Evolutionary conservation across 1,140 invertebrate genomes (phyloP).

Genomic region (Copidosoma floridanum): DNA sequence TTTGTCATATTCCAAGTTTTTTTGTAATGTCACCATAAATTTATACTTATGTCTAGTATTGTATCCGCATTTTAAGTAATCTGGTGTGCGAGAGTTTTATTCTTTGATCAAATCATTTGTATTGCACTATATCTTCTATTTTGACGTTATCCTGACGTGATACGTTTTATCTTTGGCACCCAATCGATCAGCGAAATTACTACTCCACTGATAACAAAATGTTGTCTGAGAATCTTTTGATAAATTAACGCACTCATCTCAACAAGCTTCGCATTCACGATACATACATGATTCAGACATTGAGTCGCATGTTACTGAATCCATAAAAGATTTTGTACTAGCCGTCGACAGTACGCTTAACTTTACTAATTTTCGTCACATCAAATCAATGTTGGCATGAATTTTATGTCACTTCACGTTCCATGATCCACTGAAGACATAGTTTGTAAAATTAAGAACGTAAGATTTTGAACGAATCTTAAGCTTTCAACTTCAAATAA

Average conservation of each 20-base stretch:
- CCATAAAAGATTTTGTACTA: conserved; percentile 23
- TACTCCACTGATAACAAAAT: conserved; percentile 21
- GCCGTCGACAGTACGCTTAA: conserved; percentile 15
- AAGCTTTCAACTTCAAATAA: conserved; percentile 18
- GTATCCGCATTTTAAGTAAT: conserved; percentile 32
- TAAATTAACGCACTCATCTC: conserved; percentile 8
- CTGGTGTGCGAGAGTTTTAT: conserved; percentile 9
- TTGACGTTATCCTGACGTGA: conserved; percentile 17
- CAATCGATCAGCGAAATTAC: neutral
- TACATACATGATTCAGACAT: conserved; percentile 23
- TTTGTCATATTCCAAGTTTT: conserved; percentile 37
- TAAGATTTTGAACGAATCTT: conserved; percentile 11
- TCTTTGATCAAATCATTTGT: conserved; percentile 11
- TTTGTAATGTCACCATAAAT: conserved; percentile 32
- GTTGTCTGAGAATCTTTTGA: conserved; percentile 3
- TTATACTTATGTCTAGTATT: conserved; percentile 39
- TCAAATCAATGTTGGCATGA: conserved; percentile 9
- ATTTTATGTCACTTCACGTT: conserved; percentile 9
- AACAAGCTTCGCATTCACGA: conserved; percentile 21
- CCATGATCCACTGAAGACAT: conserved; percentile 22
- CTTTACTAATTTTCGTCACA: neutral
- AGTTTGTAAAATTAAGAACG: conserved; percentile 9
- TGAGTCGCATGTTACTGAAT: conserved; percentile 17
- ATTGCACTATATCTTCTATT: conserved; percentile 9
- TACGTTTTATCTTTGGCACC: conserved; percentile 11